Percentiles rank a stretch among this genome's conserved stretches.
Conservation (phyloP, 2,113 vertebrate species). For the Oenanthe melanoleuca region DNA sequence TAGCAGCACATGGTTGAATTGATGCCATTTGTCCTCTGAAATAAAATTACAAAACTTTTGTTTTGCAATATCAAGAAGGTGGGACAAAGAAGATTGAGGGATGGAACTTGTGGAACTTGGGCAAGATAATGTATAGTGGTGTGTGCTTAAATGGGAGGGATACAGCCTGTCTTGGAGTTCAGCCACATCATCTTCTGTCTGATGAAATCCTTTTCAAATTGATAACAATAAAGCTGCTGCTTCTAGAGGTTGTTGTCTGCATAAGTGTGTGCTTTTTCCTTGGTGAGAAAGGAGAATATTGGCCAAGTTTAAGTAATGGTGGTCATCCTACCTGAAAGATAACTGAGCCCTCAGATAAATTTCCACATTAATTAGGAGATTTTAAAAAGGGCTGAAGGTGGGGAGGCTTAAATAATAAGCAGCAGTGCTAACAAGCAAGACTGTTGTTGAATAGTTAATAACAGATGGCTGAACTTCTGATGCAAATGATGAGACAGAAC, state of each 20-base stretch:
- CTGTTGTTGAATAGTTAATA: constrained; percentile 54
- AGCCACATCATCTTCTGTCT: background rate
- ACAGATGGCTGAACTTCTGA: constrained; percentile 59
- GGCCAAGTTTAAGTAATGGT: background rate
- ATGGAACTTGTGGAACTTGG: background rate
- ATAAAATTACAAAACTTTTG: background rate
- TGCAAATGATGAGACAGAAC: constrained; percentile 42
- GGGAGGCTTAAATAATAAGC: background rate
- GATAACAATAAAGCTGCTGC: background rate
- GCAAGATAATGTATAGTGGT: background rate
- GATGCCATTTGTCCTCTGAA: background rate
- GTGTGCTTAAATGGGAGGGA: background rate
- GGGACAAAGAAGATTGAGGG: background rate
- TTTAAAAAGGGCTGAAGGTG: constrained; percentile 2
- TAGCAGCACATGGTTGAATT: background rate
- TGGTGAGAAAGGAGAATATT: background rate
- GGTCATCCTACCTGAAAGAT: background rate
- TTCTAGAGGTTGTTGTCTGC: background rate
- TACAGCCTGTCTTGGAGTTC: background rate
- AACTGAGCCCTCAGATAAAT: background rate
- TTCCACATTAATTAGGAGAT: background rate
- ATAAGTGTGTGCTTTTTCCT: background rate
- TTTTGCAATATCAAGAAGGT: background rate
- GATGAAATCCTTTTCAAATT: background rate
- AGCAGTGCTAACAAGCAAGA: background rate